A percentile compares a stretch with the other conserved stretches of the same genome.
Evolutionary conservation across 2,888 invertebrate species (phyloP).

Genomic region (Calameuta pallipes): DNA sequence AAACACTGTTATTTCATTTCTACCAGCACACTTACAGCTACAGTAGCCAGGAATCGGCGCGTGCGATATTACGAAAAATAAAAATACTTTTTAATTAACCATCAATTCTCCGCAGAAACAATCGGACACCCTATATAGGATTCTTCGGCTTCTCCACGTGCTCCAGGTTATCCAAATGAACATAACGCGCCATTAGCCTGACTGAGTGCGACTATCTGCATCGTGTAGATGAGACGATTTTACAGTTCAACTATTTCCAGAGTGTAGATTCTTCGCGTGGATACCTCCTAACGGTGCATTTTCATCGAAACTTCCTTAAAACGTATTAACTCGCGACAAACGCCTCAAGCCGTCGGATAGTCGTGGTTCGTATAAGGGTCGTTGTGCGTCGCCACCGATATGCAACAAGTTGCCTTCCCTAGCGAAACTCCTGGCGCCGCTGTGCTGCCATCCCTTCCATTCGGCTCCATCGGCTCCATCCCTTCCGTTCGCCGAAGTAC

Average conservation of each 20-base stretch:
- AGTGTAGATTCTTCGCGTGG: neutral
- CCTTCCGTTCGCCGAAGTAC: constrained; percentile 22
- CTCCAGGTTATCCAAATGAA: neutral
- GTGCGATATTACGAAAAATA: neutral
- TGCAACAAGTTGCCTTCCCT: constrained; percentile 61
- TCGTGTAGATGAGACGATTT: neutral
- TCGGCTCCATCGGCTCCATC: constrained; percentile 25
- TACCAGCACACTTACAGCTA: neutral
- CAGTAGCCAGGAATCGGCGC: neutral
- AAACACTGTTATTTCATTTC: neutral
- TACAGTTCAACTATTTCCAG: neutral
- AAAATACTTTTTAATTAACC: neutral
- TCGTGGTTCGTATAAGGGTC: constrained; percentile 41
- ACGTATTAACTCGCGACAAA: constrained; percentile 42
- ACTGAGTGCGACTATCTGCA: neutral
- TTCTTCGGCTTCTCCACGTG: neutral
- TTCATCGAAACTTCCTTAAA: constrained; percentile 34
- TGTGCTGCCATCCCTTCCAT: constrained; percentile 13
- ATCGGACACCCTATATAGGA: neutral
- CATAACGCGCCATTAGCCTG: neutral
- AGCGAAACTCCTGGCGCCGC: constrained; percentile 3
- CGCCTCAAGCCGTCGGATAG: constrained; percentile 34
- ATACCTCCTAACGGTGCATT: neutral
- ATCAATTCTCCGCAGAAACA: neutral
- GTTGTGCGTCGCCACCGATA: constrained; percentile 54